Base-by-base conservation (phyloP, 1,140 invertebrate genomes). In the Musca domestica region DNA sequence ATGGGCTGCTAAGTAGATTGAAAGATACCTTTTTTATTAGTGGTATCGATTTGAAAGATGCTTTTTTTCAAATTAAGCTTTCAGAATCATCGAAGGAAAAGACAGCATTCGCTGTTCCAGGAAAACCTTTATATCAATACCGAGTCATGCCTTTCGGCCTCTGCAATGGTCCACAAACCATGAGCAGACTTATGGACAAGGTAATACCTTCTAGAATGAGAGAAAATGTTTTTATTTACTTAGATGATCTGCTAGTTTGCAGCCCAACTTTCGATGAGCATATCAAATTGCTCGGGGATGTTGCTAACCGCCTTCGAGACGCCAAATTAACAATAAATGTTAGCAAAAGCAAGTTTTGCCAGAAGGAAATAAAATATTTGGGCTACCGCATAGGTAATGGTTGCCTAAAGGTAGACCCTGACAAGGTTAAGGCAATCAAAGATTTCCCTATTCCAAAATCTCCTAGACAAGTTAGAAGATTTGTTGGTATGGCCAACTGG, bases 81-180 rank as follows among this genome's bases (percentile, higher is more conserved):
- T 70, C 68, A 1, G 30, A 70, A 5, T 58, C 67, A 15, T 74
- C 69, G 17, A 71, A 70, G 52, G 70, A 77, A 49, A 84, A 83
- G 51, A 86, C 84, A 0, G 83, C 82, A 2, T 84, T 84, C 69
- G 75, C 77, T 4, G 81, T 83, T 2, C 80, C 77, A 12, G 76
- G 76, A 23, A 74, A 75, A 67, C 79, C 80, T 7, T 70, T 81
- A 17, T 83, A 73, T 66, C 67, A 68, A 19, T 68, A 61, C 46
- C 34, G 19, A 1, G 56, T 63, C 10, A 68, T 61, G 67, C 54
- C 54, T 2, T 68, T 68, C 46, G 67, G 67, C 12, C 23, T 68
- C 10, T 49, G 67, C 9, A 68, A 68, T 23, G 56, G 54, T 3
- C 17, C 56, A 19, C 67, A 68, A 47, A 46, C 6, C 10, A 63